Evolutionary conservation across 1,140 invertebrate genomes (phyloP).

Genomic region (Kradibia gibbosae): DNA sequence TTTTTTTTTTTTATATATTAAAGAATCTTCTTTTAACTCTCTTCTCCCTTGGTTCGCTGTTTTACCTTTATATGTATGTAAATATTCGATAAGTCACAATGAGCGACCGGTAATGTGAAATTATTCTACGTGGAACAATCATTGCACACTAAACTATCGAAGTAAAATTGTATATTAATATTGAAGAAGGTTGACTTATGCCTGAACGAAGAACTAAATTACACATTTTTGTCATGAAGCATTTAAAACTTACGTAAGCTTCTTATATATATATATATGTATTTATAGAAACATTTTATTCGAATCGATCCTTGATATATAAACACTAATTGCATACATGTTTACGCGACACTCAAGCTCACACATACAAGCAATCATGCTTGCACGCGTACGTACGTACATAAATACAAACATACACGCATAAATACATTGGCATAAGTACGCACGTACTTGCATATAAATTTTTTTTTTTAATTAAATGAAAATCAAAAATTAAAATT

Average conservation of each 20-base stretch:
- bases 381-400: too few relatives aligned
- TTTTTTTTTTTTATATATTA: neutral
- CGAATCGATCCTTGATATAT: neutral
- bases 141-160: neutral
- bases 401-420: too few relatives aligned
- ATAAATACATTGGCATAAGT: too few relatives aligned
- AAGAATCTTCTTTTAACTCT: too few relatives aligned
- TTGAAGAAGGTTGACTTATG: conserved; percentile 17
- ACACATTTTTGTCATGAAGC: neutral
- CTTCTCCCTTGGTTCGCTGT: too few relatives aligned
- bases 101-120: neutral
- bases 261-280: neutral
- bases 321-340: neutral
- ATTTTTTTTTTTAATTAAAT: too few relatives aligned
- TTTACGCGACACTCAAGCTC: neutral
- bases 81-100: neutral
- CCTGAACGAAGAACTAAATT: neutral
- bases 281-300: conserved; percentile 5
- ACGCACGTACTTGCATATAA: too few relatives aligned
- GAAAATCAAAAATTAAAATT: neutral
- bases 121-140: neutral
- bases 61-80: neutral
- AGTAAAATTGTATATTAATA: conserved; percentile 19
- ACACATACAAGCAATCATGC: too few relatives aligned
- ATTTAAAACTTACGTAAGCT: neutral